A percentile compares a stretch with the other conserved stretches of the same genome.
phyloP scores from a whole-genome alignment of 2,113 vertebrate genomes.

The Lasiurus cinereus region DNA sequence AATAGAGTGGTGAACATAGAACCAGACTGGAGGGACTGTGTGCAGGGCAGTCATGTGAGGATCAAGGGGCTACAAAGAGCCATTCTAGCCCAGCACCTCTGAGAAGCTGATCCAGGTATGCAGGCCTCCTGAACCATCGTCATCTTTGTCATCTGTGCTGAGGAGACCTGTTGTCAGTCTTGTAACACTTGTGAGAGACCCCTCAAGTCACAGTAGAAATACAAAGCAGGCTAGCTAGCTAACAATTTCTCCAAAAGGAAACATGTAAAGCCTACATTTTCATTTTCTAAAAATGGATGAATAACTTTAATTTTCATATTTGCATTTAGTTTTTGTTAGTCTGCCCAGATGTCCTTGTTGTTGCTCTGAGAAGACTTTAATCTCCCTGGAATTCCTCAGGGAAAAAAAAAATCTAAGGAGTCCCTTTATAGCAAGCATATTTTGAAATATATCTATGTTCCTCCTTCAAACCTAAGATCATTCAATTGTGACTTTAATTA shows the following conservation, averaged over 20 bases:
- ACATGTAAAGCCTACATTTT: background rate
- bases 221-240: background rate
- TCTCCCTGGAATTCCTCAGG: conserved; percentile 52
- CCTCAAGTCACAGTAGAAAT: background rate
- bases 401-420: conserved; percentile 62
- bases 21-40: background rate
- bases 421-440: conserved; percentile 52
- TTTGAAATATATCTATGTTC: conserved; percentile 64
- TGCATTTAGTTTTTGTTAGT: background rate
- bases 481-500: conserved; percentile 72
- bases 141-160: background rate
- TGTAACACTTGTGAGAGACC: background rate
- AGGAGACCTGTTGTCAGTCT: background rate
- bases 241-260: background rate
- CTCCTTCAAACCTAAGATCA: conserved; percentile 56
- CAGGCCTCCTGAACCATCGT: background rate
- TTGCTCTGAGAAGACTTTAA: conserved; percentile 55
- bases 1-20: background rate
- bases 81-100: background rate
- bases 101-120: background rate
- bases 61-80: background rate
- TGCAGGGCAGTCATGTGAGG: background rate
- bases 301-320: background rate
- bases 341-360: background rate
- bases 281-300: background rate